phyloP scores from a whole-genome alignment of 2,113 vertebrate genomes.

The Dissostichus mawsoni region DNA sequence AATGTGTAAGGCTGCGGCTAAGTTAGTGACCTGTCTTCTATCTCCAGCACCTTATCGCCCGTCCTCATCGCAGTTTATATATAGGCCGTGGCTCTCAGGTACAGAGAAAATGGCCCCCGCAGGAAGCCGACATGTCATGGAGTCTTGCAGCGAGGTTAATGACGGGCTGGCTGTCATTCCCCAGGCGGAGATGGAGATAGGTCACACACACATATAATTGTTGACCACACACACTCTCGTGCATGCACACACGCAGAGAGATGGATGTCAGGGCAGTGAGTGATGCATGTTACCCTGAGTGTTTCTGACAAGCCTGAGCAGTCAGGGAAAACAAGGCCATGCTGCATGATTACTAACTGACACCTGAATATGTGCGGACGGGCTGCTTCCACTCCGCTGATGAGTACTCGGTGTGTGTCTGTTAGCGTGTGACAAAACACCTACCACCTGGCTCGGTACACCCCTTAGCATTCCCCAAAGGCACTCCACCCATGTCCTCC shows the following conservation, averaged over 20 bases:
- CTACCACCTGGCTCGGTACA: slow-evolving; percentile 58
- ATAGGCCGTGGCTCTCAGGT: slow-evolving; percentile 33
- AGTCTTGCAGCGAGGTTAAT: slow-evolving; percentile 77
- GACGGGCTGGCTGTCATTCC: slow-evolving; percentile 71
- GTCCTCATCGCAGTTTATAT: slow-evolving; percentile 54
- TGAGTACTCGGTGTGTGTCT: slow-evolving; percentile 59
- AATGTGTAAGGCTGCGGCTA: slow-evolving; percentile 21
- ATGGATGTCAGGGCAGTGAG: slow-evolving; percentile 68
- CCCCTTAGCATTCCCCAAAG: slow-evolving; percentile 53
- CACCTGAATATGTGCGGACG: slow-evolving; percentile 70
- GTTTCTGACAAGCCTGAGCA: slow-evolving; percentile 80
- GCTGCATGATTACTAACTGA: slow-evolving; percentile 76
- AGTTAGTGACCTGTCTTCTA: slow-evolving; percentile 26
- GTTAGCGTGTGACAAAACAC: slow-evolving; percentile 64
- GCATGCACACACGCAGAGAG: slow-evolving; percentile 6
- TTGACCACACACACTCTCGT: slow-evolving; percentile 56
- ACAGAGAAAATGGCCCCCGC: slow-evolving; percentile 65
- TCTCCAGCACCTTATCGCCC: slow-evolving; percentile 34
- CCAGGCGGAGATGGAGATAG: slow-evolving; percentile 59
- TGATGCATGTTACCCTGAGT: slow-evolving; percentile 75
- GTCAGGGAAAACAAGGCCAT: slow-evolving; percentile 75
- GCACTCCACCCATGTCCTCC: slow-evolving; percentile 52
- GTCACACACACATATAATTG: slow-evolving; percentile 55
- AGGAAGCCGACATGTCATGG: slow-evolving; percentile 60
- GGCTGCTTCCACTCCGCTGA: slow-evolving; percentile 50